phyloP scores from a whole-genome alignment of 2,888 invertebrate genomes.

The Coecobrya sp. region DNA sequence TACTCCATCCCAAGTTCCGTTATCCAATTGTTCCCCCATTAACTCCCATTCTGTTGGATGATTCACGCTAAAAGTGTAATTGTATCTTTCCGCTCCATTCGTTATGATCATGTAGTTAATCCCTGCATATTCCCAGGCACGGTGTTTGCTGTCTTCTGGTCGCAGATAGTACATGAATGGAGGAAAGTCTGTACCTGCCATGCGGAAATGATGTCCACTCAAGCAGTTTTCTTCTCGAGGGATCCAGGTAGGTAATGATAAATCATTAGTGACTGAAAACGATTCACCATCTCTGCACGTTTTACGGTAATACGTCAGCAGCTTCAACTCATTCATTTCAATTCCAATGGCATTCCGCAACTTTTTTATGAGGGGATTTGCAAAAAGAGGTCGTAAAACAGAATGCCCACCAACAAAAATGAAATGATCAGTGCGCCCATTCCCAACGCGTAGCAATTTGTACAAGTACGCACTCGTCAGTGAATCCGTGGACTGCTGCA shows the following conservation, averaged over 20 bases:
- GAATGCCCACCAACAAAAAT: background rate
- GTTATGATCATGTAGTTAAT: slow-evolving; percentile 68
- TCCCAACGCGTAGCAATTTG: background rate
- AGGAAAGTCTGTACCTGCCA: slow-evolving; percentile 79
- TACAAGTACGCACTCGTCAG: background rate
- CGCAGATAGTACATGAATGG: slow-evolving; percentile 72
- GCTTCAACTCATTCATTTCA: background rate
- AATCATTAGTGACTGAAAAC: background rate
- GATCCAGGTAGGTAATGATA: slow-evolving; percentile 42
- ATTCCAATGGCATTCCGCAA: slow-evolving; percentile 31
- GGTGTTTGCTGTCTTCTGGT: slow-evolving; percentile 47
- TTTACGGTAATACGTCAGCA: slow-evolving; percentile 3
- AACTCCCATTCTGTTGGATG: slow-evolving; percentile 44
- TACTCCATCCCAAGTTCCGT: slow-evolving; percentile 80
- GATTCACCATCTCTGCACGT: background rate
- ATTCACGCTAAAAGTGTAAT: slow-evolving; percentile 35
- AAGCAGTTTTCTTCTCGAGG: slow-evolving; percentile 41
- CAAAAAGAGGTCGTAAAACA: background rate
- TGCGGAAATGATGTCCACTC: slow-evolving; percentile 71
- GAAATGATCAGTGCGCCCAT: slow-evolving; percentile 22
- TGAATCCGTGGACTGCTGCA: background rate
- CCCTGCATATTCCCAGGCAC: slow-evolving; percentile 46
- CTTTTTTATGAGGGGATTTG: background rate
- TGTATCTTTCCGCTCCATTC: slow-evolving; percentile 39
- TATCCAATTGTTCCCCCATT: slow-evolving; percentile 34